phyloP scores from a whole-genome alignment of 2,888 invertebrate species.

The Drosophila yooni region DNA sequence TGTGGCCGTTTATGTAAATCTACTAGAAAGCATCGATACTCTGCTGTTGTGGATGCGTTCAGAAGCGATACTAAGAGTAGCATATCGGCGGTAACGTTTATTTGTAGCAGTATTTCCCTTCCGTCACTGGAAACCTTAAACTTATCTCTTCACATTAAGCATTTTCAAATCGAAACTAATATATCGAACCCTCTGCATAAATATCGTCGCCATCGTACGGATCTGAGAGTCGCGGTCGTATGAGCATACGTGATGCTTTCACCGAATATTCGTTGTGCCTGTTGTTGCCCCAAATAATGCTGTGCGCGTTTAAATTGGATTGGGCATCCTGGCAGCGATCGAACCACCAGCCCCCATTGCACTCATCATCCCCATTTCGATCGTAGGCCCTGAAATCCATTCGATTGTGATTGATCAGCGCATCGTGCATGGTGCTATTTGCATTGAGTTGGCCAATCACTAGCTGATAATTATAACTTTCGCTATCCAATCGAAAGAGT shows the following conservation, averaged over 20 bases:
- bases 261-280: slow-evolving; percentile 86
- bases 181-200: slow-evolving; percentile 30
- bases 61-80: slow-evolving; percentile 34
- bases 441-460: slow-evolving; percentile 83
- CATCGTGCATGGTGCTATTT: slow-evolving; percentile 86
- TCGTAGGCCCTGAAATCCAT: slow-evolving; percentile 85
- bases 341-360: slow-evolving; percentile 88
- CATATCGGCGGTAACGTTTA: slow-evolving; percentile 56
- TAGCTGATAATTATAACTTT: slow-evolving; percentile 85
- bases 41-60: slow-evolving; percentile 31
- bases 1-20: slow-evolving; percentile 10
- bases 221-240: slow-evolving; percentile 68
- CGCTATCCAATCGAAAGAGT: slow-evolving; percentile 84
- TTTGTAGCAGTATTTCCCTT: slow-evolving; percentile 49
- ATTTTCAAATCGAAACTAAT: slow-evolving; percentile 19
- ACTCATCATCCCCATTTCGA: slow-evolving; percentile 85
- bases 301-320: slow-evolving; percentile 79
- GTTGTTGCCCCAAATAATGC: slow-evolving; percentile 87
- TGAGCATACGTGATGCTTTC: slow-evolving; percentile 86
- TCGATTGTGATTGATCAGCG: slow-evolving; percentile 86
- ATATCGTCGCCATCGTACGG: slow-evolving; percentile 22
- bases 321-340: slow-evolving; percentile 82
- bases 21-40: slow-evolving; percentile 28
- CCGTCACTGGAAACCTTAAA: slow-evolving; percentile 30
- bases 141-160: neutral